Conservation (phyloP, 2,113 vertebrate species). For the Erythrolamprus reginae region DNA sequence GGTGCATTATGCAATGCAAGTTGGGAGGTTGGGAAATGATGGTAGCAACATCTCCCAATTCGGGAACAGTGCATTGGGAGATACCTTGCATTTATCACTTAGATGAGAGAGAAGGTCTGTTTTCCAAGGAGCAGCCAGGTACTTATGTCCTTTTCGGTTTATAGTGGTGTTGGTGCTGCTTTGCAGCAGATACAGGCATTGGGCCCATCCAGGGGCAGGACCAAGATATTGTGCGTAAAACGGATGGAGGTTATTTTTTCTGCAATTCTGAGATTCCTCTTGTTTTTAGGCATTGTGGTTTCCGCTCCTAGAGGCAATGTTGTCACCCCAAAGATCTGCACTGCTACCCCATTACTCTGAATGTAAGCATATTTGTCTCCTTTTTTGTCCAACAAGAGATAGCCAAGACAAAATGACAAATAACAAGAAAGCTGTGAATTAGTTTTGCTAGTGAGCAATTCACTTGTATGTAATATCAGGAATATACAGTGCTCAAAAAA, state of each 20-base stretch:
- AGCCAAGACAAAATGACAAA: neutral
- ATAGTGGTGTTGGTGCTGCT: neutral
- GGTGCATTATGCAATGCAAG: neutral
- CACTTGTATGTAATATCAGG: neutral
- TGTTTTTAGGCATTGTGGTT: conserved; percentile 86
- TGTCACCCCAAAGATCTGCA: conserved; percentile 86
- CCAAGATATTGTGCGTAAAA: neutral
- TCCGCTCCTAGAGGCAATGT: conserved; percentile 90
- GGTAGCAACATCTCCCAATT: neutral
- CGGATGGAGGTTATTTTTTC: neutral
- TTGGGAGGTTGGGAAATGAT: neutral
- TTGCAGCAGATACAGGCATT: neutral
- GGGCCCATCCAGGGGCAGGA: neutral
- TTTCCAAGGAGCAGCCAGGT: neutral
- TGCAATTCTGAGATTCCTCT: neutral
- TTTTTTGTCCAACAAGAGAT: neutral
- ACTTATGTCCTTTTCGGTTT: neutral
- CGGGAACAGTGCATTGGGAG: neutral
- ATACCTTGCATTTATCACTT: neutral
- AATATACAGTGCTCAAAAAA: too few species aligned
- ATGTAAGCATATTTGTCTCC: conserved; percentile 63
- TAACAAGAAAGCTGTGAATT: neutral
- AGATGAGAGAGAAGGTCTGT: neutral
- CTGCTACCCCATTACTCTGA: conserved; percentile 68
- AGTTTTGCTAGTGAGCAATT: neutral